Evolutionary conservation across 2,113 vertebrate species (phyloP), one percentile per base, ranked within the genome.

Genomic region (Callipepla squamata): DNA sequence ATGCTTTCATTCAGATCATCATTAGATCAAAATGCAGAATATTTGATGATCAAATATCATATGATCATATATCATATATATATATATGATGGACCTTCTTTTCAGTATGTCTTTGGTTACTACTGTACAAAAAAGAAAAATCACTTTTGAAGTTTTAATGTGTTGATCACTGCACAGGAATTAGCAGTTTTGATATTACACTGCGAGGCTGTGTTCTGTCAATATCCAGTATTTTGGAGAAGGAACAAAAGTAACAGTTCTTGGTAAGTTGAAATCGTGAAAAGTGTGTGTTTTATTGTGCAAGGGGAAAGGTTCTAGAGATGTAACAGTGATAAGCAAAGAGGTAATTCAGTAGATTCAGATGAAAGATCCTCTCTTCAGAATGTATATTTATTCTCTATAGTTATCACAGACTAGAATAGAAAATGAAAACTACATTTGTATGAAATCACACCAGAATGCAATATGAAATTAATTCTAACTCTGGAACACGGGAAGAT

Each of bases 221-320:
- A 89, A 92, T 19, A 92, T 69, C 28, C 90, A 63, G 61, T 6
- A 65, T 28, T 92, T 83, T 70, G 85, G 94, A 45, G 22, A 73
- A 0, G 84, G 93, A 80, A 92, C 70, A 63, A 68, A 57, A 58
- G 84, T 85, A 61, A 72, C 67, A 9, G 89, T 87, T 67, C 5
- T 74, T 6, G n/a, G 92, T 93, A 51, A 95, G 84, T 38, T 30
- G 23, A 40, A 91, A 28, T 50, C 0, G 0, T 34, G 34, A 51
- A 36, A 57, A 48, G 42, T 94, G 89, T 94, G 25, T 16, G 32
- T 55, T 36, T n/a, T 23, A 13, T 28, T 15, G 22, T 66, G 26
- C 70, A 72, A 76, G 32, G 42, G 18, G 4, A 7, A 51, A 40
- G 28, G 62, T 67, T 72, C 58, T 63, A 34, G 14, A 20, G 17